Conservation (phyloP, 1,140 invertebrate genomes). For the Aphaenogaster rudis region DNA sequence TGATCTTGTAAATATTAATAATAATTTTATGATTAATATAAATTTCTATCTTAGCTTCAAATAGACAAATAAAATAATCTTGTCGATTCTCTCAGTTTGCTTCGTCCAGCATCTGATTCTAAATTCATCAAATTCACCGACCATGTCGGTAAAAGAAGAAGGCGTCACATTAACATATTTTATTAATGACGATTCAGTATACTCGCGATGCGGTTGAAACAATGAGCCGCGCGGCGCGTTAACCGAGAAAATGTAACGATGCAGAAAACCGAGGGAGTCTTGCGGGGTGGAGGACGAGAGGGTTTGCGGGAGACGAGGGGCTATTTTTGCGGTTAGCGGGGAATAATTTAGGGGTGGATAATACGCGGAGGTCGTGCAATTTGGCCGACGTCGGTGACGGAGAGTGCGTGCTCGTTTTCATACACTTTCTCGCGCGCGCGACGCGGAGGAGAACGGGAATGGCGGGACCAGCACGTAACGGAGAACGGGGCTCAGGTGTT, state of each 20-base stretch:
- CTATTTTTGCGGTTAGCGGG: conserved; percentile 85
- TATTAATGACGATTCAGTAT: conserved; percentile 46
- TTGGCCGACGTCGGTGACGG: conserved; percentile 70
- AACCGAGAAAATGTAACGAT: conserved; percentile 57
- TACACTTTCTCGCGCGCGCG: conserved; percentile 73
- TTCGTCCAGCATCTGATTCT: background rate
- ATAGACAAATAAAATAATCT: background rate
- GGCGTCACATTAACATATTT: conserved; percentile 6
- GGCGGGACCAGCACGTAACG: conserved; percentile 68
- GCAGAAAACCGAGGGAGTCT: conserved; percentile 68
- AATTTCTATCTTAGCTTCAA: background rate
- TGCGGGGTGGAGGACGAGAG: conserved; percentile 64
- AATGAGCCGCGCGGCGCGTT: conserved; percentile 62
- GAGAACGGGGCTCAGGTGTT: conserved; percentile 82
- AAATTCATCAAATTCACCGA: conserved; percentile 20
- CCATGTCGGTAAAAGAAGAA: background rate
- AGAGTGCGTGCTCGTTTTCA: conserved; percentile 83
- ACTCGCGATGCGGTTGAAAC: conserved; percentile 62
- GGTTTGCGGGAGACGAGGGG: conserved; percentile 48
- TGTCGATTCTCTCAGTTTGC: background rate
- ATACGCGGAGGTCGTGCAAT: conserved; percentile 81
- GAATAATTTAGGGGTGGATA: conserved; percentile 85
- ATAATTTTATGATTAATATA: background rate
- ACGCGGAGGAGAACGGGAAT: conserved; percentile 39
- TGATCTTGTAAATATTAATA: background rate